Evolutionary conservation across 1,140 invertebrate species (phyloP).

Genomic region (Cyphomyrmex costatus): DNA sequence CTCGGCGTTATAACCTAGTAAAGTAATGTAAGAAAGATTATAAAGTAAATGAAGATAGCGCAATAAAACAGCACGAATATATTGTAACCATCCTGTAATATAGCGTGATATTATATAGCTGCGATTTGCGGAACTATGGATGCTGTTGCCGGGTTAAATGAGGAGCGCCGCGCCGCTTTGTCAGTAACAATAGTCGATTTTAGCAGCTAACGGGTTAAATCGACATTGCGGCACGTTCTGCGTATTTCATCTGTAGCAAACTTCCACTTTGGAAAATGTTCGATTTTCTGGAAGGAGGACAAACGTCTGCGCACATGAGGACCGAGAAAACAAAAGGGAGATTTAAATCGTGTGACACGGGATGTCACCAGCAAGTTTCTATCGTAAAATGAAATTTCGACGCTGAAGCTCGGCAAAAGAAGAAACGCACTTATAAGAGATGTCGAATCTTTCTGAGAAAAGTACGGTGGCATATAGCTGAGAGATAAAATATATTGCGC

Average conservation of each 20-base stretch:
- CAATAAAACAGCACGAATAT: constrained; percentile 2
- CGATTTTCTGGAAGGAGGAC: constrained; percentile 45
- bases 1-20: not conserved
- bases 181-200: constrained; percentile 25
- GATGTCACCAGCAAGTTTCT: constrained; percentile 60
- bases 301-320: constrained; percentile 13
- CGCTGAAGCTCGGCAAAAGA: constrained; percentile 32
- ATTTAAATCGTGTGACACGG: constrained; percentile 64
- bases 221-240: not conserved
- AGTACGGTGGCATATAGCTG: not conserved
- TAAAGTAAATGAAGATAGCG: not conserved
- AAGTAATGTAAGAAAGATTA: not conserved
- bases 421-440: constrained; percentile 35
- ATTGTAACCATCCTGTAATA: not conserved
- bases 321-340: constrained; percentile 28
- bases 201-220: constrained; percentile 34
- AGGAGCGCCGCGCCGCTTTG: not conserved
- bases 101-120: not conserved
- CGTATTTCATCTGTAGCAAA: constrained; percentile 21
- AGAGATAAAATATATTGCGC: not conserved
- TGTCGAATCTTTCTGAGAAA: constrained; percentile 26
- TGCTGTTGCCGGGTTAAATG: not conserved
- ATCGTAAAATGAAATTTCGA: constrained; percentile 71
- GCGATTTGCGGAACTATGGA: constrained; percentile 3
- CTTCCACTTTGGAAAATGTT: constrained; percentile 43